phyloP scores from a whole-genome alignment of 2,888 invertebrate genomes.

The Sipha maydis region DNA sequence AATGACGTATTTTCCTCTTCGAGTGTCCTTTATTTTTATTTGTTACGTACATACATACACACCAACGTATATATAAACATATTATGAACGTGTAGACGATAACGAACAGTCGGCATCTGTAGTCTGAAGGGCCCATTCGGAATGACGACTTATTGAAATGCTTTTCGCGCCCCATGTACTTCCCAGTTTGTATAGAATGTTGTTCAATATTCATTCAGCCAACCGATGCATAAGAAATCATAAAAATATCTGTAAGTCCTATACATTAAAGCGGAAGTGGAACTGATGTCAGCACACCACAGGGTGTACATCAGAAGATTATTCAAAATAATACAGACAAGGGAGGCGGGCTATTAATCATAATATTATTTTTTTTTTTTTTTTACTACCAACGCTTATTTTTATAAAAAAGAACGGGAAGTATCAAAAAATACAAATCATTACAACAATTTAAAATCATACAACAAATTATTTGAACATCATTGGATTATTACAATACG shows the following conservation, averaged over 20 bases:
- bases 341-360: background rate
- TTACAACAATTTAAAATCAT: background rate
- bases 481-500: too few relatives aligned
- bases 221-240: conserved; percentile 43
- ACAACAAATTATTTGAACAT: too few relatives aligned
- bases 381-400: background rate
- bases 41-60: background rate
- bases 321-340: background rate
- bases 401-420: background rate
- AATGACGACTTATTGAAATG: conserved; percentile 50
- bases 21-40: conserved; percentile 53
- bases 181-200: conserved; percentile 22
- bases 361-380: background rate
- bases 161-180: conserved; percentile 20
- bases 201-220: conserved; percentile 47
- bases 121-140: conserved; percentile 41
- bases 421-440: background rate
- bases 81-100: conserved; percentile 18
- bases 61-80: too few relatives aligned
- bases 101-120: conserved; percentile 33
- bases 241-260: conserved; percentile 32
- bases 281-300: too few relatives aligned
- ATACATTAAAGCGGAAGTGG: background rate
- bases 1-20: conserved; percentile 40
- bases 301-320: background rate